phyloP scores from a whole-genome alignment of 1,140 invertebrate species.

The Drosophila ohnishii region DNA sequence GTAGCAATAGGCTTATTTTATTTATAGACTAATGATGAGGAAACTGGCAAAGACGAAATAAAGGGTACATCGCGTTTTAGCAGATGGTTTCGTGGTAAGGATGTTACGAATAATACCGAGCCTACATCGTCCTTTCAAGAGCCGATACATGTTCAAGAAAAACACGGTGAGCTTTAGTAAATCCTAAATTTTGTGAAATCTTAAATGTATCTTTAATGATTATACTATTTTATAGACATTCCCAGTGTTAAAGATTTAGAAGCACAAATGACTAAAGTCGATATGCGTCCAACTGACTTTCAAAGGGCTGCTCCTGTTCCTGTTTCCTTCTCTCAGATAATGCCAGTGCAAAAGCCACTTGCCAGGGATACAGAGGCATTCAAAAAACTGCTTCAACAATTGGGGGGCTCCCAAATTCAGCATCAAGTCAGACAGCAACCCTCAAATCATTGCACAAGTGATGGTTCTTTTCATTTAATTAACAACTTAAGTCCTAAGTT shows the following conservation, averaged over 20 bases:
- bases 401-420: slow-evolving; percentile 25
- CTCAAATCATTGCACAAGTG: slow-evolving; percentile 2
- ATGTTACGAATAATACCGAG: slow-evolving; percentile 39
- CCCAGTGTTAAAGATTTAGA: slow-evolving; percentile 71
- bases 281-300: slow-evolving; percentile 45
- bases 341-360: slow-evolving; percentile 40
- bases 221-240: slow-evolving; percentile 41
- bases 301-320: neutral
- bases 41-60: slow-evolving; percentile 13
- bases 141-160: slow-evolving; percentile 18
- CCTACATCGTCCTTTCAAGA: neutral
- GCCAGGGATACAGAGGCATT: slow-evolving; percentile 62
- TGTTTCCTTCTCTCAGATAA: slow-evolving; percentile 11
- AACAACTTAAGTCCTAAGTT: slow-evolving; percentile 8
- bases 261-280: slow-evolving; percentile 69
- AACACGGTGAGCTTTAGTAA: slow-evolving; percentile 38
- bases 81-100: slow-evolving; percentile 67
- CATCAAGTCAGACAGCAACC: slow-evolving; percentile 32
- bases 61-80: slow-evolving; percentile 64
- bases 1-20: neutral
- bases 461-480: slow-evolving; percentile 15
- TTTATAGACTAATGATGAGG: slow-evolving; percentile 33
- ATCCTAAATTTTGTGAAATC: neutral
- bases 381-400: slow-evolving; percentile 63
- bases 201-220: neutral